phyloP scores from a whole-genome alignment of 2,888 invertebrate genomes.

The Formica aserva region DNA sequence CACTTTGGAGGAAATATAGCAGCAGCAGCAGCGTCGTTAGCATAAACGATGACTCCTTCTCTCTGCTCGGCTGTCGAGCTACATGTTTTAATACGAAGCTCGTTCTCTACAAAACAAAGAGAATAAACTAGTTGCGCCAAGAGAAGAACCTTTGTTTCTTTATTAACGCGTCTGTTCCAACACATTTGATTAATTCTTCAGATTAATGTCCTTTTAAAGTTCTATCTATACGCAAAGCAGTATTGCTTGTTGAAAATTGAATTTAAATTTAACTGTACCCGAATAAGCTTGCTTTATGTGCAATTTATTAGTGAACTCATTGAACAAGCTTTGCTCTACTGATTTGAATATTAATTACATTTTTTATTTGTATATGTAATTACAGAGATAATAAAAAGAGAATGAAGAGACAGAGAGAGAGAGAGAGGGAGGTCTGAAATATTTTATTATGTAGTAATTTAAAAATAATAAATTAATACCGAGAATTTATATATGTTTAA shows the following conservation, averaged over 20 bases:
- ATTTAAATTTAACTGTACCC: background rate
- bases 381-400: background rate
- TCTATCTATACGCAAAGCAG: background rate
- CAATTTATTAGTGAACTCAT: slow-evolving; percentile 11
- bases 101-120: slow-evolving; percentile 42
- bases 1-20: slow-evolving; percentile 52
- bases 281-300: slow-evolving; percentile 7
- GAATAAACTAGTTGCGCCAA: slow-evolving; percentile 35
- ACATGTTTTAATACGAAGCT: slow-evolving; percentile 52
- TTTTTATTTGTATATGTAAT: background rate
- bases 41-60: slow-evolving; percentile 60
- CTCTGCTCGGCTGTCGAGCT: slow-evolving; percentile 30
- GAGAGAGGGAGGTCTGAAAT: background rate
- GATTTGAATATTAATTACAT: slow-evolving; percentile 33
- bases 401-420: background rate
- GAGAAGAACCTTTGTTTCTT: slow-evolving; percentile 43
- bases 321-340: background rate
- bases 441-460: background rate
- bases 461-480: background rate
- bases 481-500: background rate
- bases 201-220: slow-evolving; percentile 23
- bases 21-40: slow-evolving; percentile 49
- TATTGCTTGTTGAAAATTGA: slow-evolving; percentile 14
- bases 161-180: slow-evolving; percentile 31
- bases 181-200: slow-evolving; percentile 38